Evolutionary conservation across 2,113 vertebrate genomes (phyloP), one percentile per base, ranked within the genome.

Genomic region (Etia nguti): DNA sequence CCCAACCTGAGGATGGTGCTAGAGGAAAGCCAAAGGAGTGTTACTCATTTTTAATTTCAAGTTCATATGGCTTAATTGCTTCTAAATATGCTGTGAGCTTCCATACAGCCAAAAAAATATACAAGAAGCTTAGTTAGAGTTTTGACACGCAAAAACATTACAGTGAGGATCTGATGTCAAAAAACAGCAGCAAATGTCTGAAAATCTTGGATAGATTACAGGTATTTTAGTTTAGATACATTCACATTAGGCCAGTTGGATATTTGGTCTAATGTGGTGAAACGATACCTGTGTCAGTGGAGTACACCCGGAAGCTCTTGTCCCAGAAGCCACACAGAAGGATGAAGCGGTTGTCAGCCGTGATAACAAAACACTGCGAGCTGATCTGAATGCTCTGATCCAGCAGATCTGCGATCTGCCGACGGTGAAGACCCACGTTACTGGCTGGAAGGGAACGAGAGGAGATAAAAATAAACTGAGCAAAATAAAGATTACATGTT

Each of bases 321-420:
- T 99, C 99, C 99, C 99, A 99, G 96, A 99, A 99, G 88, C 99
- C 99, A 75, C 98, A 99, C 88, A 99, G 96, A 26, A 99, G 96
- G 94, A 99, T 97, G 89, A 97, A 98, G 93, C 98, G 98, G 95
- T 99, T 99, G 93, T 99, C 97, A 0, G 98, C 97, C 1, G 98
- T 98, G 95, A 99, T 97, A 92, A 98, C 95, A 84, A 99, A 99
- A 94, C 97, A 99, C 94, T 99, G 98, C 8, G 98, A 98, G 88
- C 98, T 98, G 75, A 99, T 97, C 93, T 98, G 98, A 90, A 99
- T 98, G 88, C 98, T 99, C 91, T 99, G 98, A 95, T 99, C 99
- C 94, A 99, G 94, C 86, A 99, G 97, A 96, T 99, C 99, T 22
- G 97, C 96, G 93, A 99, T 98, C 93, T 99, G 99, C 79, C 99